Base-by-base conservation (phyloP, 2,888 invertebrate genomes). In the Noctua comes region DNA sequence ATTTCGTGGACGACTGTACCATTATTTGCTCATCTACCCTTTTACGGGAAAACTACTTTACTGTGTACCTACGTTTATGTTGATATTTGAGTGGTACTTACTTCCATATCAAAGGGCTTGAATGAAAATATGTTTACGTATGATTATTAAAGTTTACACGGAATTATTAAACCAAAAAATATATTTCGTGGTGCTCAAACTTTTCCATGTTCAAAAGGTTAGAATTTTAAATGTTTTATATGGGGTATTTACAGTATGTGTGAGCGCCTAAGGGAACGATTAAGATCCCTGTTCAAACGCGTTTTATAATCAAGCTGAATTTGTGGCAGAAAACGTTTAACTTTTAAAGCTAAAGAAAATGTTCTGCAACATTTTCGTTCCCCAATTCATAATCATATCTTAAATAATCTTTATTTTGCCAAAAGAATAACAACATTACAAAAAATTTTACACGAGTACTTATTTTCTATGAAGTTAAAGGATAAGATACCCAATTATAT, bases 11-110 rank as follows among this genome's bases (percentile, higher is more conserved):
- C 51, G 46, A 62, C 36, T 70, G 46, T 68, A 43, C 64, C 18
- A 51, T 68, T 64, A 82, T 73, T 83, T 71, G 24, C 18, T 71
- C 66, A 43, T 73, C 54, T 71, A 73, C 31, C 62, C 70, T 73
- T 69, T 78, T 71, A 62, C 16, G 46, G 31, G n/a, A 6, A 64
- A 77, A 77, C 69, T 73, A 62, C 13, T 57, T 72, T 27, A 36
- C 21, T 31, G 48, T 64, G 16, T 71, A 72, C 65, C 6, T 62
- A 64, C n/a, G 27, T 81, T 75, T 43, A 62, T 36, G 40, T 70
- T 57, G n/a, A 57, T 83, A 70, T 83, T 59, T 59, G 3, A 64
- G 24, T 59, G 51, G 64, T 51, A 59, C 16, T 76, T 43, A 40
- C 27, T 76, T 36, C 36, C 27, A 62, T n/a, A 65, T 51, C 57